Base-by-base conservation (phyloP, 1,140 invertebrate species). In the Drosophila lacteicornis region DNA sequence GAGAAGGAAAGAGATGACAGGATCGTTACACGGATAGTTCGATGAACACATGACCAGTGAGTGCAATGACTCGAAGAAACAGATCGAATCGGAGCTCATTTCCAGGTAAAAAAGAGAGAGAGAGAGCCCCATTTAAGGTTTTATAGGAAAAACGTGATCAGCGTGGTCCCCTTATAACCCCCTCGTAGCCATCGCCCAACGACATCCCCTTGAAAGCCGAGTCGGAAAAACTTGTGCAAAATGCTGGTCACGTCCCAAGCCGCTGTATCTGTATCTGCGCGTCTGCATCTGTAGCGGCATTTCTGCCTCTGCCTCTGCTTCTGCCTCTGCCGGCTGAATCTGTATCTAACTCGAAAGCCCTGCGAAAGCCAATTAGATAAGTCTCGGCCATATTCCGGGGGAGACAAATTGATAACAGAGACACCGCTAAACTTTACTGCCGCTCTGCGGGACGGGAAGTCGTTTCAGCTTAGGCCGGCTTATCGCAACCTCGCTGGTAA, bases 131-230 rank as follows among this genome's bases (percentile, higher is more conserved):
- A 63, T 61, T 57, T 49, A 40, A 71, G 56, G 68, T 45, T 85
- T 84, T 75, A 84, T 74, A 42, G 68, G 33, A 15, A 51, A 78
- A 75, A 86, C 82, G 82, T 84, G 82, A 86, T 86, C 79, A 51
- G 49, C 42, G 2, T 22, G 25, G 27, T 17, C 36, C 49, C 36
- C 65, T 15, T 60, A 9, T 38, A 38, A 11, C 45, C 17, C 43
- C 51, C 17, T 49, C 3, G 45, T 4, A 15, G 22, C 61, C 40
- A 22, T 55, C 40, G 15, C 60, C 60, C 19, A 25, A 5, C 38
- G 33, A 40, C 55, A 45, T 66, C 40, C 27, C 57, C 36, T 27
- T 45, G 53, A 56, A 40, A 40, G 53, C 4, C n/a, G 19, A 56
- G 53, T 40, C 19, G 55, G 68, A 42, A 60, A 73, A 74, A 43